These are phyloP conservation scores for Rhingia rostrata DNA, from an alignment of 2,888 invertebrate genomes.

Conservation along the genomic window DNA sequence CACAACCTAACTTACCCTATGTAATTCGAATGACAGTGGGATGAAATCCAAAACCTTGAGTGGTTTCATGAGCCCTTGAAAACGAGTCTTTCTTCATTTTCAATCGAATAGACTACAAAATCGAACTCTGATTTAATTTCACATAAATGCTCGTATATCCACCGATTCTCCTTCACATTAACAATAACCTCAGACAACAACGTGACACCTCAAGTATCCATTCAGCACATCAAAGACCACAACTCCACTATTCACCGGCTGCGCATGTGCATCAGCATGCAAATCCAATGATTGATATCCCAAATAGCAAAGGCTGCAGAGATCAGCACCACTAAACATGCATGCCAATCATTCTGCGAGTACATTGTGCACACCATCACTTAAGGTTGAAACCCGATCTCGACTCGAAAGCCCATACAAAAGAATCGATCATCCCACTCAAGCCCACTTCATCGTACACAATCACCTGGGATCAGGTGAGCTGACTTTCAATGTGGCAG, in stretches of 20 bases:
- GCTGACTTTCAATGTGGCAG: slow-evolving; percentile 18
- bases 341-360: slow-evolving; percentile 46
- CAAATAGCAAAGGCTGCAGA: slow-evolving; percentile 51
- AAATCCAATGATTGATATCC: slow-evolving; percentile 56
- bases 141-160: background rate
- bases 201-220: slow-evolving; percentile 55
- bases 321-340: slow-evolving; percentile 55
- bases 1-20: too few species aligned
- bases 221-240: slow-evolving; percentile 25
- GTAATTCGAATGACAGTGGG: too few species aligned
- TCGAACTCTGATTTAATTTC: too few species aligned
- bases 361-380: slow-evolving; percentile 31
- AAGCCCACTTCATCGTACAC: slow-evolving; percentile 37
- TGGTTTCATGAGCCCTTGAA: too few species aligned
- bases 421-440: slow-evolving; percentile 50
- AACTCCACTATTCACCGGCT: background rate
- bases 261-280: slow-evolving; percentile 19
- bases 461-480: slow-evolving; percentile 22
- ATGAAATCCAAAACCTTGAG: too few species aligned
- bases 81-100: too few species aligned
- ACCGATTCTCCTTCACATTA: slow-evolving; percentile 31
- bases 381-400: slow-evolving; percentile 32
- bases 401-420: slow-evolving; percentile 28
- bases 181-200: slow-evolving; percentile 31
- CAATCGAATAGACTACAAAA: background rate